Evolutionary conservation across 1,140 invertebrate species (phyloP).

Genomic region (Drosophila jambulina): DNA sequence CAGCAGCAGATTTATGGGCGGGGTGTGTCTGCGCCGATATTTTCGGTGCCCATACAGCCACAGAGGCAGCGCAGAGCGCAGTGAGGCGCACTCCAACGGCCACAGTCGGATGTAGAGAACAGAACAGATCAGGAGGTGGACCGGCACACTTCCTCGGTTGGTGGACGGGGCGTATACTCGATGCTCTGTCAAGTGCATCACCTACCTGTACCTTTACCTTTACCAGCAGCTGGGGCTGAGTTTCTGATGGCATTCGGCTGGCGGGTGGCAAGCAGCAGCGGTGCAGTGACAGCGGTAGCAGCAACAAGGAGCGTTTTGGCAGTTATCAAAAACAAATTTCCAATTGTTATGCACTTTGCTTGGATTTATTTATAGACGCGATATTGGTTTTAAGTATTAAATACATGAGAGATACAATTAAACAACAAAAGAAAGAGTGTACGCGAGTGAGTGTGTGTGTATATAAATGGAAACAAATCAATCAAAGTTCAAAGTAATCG

Average conservation of each 20-base stretch:
- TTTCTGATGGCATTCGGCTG: slow-evolving; percentile 37
- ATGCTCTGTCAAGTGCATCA: slow-evolving; percentile 35
- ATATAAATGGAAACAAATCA: slow-evolving; percentile 38
- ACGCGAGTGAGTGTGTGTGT: slow-evolving; percentile 20
- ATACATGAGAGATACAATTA: slow-evolving; percentile 81
- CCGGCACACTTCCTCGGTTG: slow-evolving; percentile 32
- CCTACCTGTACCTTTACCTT: slow-evolving; percentile 37
- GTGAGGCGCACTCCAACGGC: slow-evolving; percentile 64
- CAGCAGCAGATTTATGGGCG: slow-evolving; percentile 52
- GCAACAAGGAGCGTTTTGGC: slow-evolving; percentile 45
- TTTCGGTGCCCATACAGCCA: slow-evolving; percentile 50
- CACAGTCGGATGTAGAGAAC: slow-evolving; percentile 67
- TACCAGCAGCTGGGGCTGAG: background rate
- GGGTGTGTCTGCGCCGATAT: slow-evolving; percentile 55
- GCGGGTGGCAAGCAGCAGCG: slow-evolving; percentile 50
- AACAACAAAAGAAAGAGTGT: slow-evolving; percentile 68
- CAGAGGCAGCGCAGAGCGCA: slow-evolving; percentile 51
- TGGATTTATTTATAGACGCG: slow-evolving; percentile 74
- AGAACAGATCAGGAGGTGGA: slow-evolving; percentile 63
- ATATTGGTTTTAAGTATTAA: slow-evolving; percentile 78
- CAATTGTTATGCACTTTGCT: slow-evolving; percentile 68
- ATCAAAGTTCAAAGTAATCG: slow-evolving; percentile 38
- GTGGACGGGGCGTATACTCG: slow-evolving; percentile 16
- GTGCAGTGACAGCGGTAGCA: slow-evolving; percentile 35
- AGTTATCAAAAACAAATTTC: slow-evolving; percentile 65